These are phyloP conservation scores for Eulithis testata DNA, from an alignment of 2,888 invertebrate genomes.

Conservation along the genomic window DNA sequence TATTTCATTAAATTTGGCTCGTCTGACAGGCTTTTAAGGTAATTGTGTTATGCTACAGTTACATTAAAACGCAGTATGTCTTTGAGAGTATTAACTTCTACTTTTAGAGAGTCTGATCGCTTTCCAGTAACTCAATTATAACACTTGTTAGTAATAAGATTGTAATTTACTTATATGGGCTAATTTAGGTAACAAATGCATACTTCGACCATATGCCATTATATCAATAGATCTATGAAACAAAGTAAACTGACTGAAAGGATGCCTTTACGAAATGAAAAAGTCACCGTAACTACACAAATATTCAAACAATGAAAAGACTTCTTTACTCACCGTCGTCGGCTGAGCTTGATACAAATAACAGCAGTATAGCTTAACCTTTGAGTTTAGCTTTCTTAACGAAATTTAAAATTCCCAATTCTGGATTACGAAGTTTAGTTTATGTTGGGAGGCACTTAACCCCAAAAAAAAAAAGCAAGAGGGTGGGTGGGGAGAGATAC, in stretches of 20 bases:
- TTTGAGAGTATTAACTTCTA: background rate
- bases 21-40: slow-evolving; percentile 81
- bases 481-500: slow-evolving; percentile 7
- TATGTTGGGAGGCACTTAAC: slow-evolving; percentile 35
- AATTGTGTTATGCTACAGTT: slow-evolving; percentile 77
- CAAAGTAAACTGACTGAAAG: too few relatives aligned
- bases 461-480: slow-evolving; percentile 30
- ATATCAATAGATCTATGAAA: too few relatives aligned
- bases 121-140: too few relatives aligned
- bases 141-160: background rate
- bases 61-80: slow-evolving; percentile 51
- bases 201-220: too few relatives aligned
- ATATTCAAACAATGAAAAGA: background rate
- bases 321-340: background rate
- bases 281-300: too few relatives aligned
- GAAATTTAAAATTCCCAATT: slow-evolving; percentile 34
- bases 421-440: slow-evolving; percentile 37
- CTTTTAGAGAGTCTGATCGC: background rate
- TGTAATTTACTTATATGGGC: too few relatives aligned
- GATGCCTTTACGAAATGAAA: too few relatives aligned
- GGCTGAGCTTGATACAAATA: slow-evolving; percentile 3
- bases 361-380: slow-evolving; percentile 18
- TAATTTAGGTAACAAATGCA: too few relatives aligned
- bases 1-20: slow-evolving; percentile 78
- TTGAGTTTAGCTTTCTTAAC: slow-evolving; percentile 31